Conservation (phyloP, 2,888 invertebrate species). For the Synergus umbraculus region DNA sequence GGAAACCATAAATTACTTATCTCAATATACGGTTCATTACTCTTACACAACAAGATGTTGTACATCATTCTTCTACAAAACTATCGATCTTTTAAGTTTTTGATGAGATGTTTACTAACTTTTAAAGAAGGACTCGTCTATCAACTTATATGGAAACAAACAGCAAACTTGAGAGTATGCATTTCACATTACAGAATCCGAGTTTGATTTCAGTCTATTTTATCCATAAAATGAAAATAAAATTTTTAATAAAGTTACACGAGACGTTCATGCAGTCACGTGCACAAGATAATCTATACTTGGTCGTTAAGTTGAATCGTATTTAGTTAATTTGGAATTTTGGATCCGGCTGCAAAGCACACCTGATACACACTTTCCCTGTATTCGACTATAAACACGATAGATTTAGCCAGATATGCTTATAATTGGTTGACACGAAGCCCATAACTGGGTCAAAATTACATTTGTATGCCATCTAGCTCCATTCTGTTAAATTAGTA, state of each 20-base stretch:
- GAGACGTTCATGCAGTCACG: too few species aligned
- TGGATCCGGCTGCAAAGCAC: not conserved
- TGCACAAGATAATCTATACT: too few species aligned
- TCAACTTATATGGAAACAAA: too few species aligned
- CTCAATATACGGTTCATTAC: constrained; percentile 24
- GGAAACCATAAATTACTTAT: constrained; percentile 26
- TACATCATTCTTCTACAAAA: not conserved
- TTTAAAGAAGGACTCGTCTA: too few species aligned
- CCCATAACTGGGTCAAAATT: constrained; percentile 35
- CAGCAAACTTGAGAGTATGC: too few species aligned
- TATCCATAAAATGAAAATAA: too few species aligned
- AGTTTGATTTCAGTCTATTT: too few species aligned
- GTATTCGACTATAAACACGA: not conserved
- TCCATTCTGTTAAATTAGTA: constrained; percentile 37
- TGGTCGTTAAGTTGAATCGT: not conserved
- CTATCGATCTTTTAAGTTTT: constrained; percentile 8
- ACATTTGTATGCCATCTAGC: constrained; percentile 29
- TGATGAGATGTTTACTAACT: not conserved
- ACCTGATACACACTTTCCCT: not conserved
- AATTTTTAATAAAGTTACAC: too few species aligned
- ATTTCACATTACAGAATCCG: too few species aligned
- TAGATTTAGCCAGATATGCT: constrained; percentile 15
- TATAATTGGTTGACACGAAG: constrained; percentile 37
- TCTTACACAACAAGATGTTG: not conserved
- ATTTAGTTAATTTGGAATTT: not conserved